Evolutionary conservation across 1,140 invertebrate species (phyloP).

Genomic region (Cyphomyrmex costatus): DNA sequence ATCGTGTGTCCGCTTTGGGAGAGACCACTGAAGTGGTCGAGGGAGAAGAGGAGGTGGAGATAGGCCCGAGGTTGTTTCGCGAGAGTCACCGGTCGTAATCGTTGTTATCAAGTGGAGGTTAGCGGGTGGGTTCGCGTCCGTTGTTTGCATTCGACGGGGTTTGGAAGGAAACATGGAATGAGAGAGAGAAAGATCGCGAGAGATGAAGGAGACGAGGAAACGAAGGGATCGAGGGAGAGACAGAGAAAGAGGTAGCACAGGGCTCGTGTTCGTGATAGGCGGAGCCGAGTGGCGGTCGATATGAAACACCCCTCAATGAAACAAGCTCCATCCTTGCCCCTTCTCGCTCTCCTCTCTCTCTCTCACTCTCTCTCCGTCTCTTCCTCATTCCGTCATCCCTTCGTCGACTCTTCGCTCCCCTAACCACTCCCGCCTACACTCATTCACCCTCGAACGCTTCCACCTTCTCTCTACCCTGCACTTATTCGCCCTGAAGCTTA

Average conservation of each 20-base stretch:
- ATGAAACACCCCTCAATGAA: constrained; percentile 81
- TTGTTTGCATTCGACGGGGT: constrained; percentile 61
- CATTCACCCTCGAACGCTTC: constrained; percentile 62
- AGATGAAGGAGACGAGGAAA: neutral
- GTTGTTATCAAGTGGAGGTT: constrained; percentile 71
- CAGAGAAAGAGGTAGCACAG: neutral
- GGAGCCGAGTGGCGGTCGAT: constrained; percentile 80
- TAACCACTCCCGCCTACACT: constrained; percentile 42
- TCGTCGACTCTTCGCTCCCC: constrained; percentile 20
- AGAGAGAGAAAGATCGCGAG: constrained; percentile 64
- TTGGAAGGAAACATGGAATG: constrained; percentile 58
- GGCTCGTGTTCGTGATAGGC: constrained; percentile 68
- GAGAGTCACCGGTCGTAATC: constrained; percentile 62
- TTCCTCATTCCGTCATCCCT: constrained; percentile 43
- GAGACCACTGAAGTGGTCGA: neutral
- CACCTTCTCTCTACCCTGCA: constrained; percentile 48
- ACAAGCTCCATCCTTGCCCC: constrained; percentile 72
- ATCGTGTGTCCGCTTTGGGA: constrained; percentile 44
- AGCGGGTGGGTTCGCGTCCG: constrained; percentile 30
- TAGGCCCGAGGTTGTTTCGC: constrained; percentile 44
- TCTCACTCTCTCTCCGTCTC: constrained; percentile 50
- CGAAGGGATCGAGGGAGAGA: neutral
- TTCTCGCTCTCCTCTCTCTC: constrained; percentile 20
- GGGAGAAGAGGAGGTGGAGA: neutral
- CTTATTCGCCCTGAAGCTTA: constrained; percentile 58